phyloP scores from a whole-genome alignment of 2,113 vertebrate species.

The Brachirus orientalis region DNA sequence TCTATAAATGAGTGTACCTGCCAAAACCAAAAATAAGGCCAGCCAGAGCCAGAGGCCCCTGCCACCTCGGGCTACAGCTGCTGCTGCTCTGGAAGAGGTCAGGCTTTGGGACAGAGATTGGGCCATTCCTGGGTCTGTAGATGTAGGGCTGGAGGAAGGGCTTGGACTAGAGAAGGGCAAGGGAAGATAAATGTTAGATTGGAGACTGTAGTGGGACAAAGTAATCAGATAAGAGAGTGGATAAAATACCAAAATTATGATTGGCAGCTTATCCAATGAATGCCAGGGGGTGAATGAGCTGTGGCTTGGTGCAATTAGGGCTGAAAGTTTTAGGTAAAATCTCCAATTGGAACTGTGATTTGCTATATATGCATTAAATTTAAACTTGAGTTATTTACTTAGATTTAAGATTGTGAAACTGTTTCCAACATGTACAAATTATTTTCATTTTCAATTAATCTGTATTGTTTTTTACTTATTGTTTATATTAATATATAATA shows the following conservation, averaged over 20 bases:
- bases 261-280: constrained; percentile 41
- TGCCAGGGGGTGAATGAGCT: constrained; percentile 24
- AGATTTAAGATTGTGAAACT: too few species aligned
- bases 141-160: constrained; percentile 53
- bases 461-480: too few species aligned
- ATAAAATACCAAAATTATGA: constrained; percentile 35
- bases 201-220: neutral
- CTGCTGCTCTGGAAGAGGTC: constrained; percentile 38
- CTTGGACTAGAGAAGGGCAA: constrained; percentile 53
- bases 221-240: neutral
- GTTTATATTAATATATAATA: too few species aligned
- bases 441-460: too few species aligned
- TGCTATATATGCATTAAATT: too few species aligned
- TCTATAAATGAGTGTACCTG: constrained; percentile 55
- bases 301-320: constrained; percentile 12
- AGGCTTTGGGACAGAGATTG: constrained; percentile 54
- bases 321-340: too few species aligned
- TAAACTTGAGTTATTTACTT: too few species aligned
- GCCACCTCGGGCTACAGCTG: constrained; percentile 72
- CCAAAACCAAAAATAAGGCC: constrained; percentile 83
- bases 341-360: too few species aligned
- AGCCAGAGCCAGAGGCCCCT: constrained; percentile 84
- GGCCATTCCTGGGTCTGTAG: constrained; percentile 36
- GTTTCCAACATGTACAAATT: too few species aligned
- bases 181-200: neutral